Evolutionary conservation across 2,888 invertebrate genomes (phyloP).

Genomic region (Euphydryas editha): DNA sequence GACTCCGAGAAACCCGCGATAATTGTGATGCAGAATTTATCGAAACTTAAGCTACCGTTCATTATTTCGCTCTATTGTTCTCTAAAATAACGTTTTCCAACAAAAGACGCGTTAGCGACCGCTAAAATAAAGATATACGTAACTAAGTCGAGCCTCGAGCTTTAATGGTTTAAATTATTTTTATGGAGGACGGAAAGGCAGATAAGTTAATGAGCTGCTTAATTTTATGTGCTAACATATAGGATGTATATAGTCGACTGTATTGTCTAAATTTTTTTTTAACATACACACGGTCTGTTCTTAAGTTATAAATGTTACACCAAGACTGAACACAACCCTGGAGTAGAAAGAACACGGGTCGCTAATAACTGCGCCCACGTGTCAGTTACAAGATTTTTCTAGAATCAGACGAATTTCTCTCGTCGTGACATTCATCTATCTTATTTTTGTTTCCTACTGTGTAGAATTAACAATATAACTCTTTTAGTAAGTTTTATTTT

Average conservation of each 20-base stretch:
- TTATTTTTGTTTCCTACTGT: too few relatives aligned
- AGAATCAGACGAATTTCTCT: too few relatives aligned
- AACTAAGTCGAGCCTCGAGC: slow-evolving; percentile 1
- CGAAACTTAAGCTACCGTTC: slow-evolving; percentile 42
- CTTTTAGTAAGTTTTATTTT: slow-evolving; percentile 45
- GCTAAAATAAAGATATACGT: slow-evolving; percentile 18
- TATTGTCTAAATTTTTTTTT: not conserved
- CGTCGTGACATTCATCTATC: too few relatives aligned
- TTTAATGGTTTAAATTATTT: slow-evolving; percentile 13
- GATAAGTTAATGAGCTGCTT: slow-evolving; percentile 8
- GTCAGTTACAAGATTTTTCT: too few relatives aligned
- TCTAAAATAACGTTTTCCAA: slow-evolving; percentile 35
- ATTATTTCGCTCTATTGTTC: slow-evolving; percentile 42
- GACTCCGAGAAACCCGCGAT: slow-evolving; percentile 27
- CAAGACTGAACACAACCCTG: too few relatives aligned
- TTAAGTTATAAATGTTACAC: too few relatives aligned
- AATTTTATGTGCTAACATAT: not conserved
- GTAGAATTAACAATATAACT: too few relatives aligned
- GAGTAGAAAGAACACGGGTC: too few relatives aligned
- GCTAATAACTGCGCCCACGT: too few relatives aligned
- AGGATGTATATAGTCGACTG: not conserved
- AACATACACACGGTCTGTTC: not conserved
- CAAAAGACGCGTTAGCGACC: slow-evolving; percentile 30
- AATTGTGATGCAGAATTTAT: slow-evolving; percentile 43
- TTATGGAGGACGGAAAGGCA: slow-evolving; percentile 7